These are phyloP conservation scores for Lepidocolaptes lacrymiger DNA, from an alignment of 2,797 vertebrate genomes.

Conservation along the genomic window DNA sequence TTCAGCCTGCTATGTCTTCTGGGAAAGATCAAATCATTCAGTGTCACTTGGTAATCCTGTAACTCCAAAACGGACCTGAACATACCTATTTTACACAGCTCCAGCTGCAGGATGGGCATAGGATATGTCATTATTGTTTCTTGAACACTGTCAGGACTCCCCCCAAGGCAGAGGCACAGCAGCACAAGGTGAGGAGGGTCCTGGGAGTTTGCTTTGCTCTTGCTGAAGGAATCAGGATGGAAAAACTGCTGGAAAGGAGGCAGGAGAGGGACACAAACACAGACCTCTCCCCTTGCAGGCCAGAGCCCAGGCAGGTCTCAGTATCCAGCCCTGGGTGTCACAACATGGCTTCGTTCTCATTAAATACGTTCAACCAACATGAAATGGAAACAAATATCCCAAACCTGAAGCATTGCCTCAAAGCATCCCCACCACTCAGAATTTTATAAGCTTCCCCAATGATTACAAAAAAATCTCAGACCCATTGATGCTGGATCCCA, in stretches of 20 bases:
- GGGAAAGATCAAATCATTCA: not conserved
- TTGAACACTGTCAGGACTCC: not conserved
- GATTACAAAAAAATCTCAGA: not conserved
- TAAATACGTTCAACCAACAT: not conserved
- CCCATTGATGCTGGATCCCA: not conserved
- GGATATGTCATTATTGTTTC: not conserved
- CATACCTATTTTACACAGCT: fast-evolving
- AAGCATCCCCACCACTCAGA: not conserved
- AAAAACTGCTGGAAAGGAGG: not conserved
- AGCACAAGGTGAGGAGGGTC: not conserved
- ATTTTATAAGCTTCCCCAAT: not conserved
- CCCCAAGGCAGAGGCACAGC: not conserved
- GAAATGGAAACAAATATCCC: not conserved
- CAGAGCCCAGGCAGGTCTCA: not conserved
- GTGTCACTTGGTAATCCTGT: not conserved
- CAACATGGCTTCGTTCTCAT: not conserved
- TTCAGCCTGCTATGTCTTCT: not conserved
- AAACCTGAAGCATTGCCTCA: not conserved
- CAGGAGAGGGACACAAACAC: fast-evolving
- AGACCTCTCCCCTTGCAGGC: not conserved
- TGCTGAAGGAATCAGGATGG: not conserved
- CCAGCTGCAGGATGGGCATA: not conserved
- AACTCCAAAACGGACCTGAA: not conserved
- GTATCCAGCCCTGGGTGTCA: not conserved
- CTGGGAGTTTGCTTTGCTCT: not conserved